phyloP scores from a whole-genome alignment of 2,797 vertebrate genomes.

The Scyliorhinus canicula region DNA sequence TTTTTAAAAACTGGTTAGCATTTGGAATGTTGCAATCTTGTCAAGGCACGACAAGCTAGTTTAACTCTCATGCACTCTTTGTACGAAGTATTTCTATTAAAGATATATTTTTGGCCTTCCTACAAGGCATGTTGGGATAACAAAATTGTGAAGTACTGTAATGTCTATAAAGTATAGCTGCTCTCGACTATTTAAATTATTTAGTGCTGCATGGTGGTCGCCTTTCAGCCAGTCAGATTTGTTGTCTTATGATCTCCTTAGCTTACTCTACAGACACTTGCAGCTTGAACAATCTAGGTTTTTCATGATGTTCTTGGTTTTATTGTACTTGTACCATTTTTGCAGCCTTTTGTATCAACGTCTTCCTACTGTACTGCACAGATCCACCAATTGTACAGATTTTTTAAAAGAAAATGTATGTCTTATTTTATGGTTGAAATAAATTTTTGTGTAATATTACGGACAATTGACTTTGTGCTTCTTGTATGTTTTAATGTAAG shows the following conservation, averaged over 20 bases:
- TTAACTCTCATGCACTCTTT: conserved; percentile 44
- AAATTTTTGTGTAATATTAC: conserved; percentile 34
- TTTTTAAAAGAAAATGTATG: conserved; percentile 69
- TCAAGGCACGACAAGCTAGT: conserved; percentile 48
- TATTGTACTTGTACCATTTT: conserved; percentile 62
- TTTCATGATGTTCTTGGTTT: conserved; percentile 55
- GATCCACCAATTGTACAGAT: conserved; percentile 96
- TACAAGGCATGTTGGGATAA: conserved; percentile 49
- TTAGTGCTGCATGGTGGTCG: conserved; percentile 54
- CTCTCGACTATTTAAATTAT: conserved; percentile 47
- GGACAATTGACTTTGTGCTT: background rate
- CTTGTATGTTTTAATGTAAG: background rate
- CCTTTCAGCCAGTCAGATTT: conserved; percentile 52
- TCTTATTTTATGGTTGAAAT: conserved; percentile 86
- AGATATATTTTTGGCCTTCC: conserved; percentile 42
- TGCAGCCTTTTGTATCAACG: conserved; percentile 78
- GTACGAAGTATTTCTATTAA: conserved; percentile 39
- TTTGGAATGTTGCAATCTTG: conserved; percentile 48
- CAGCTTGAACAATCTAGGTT: conserved; percentile 54
- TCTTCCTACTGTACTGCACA: conserved; percentile 98
- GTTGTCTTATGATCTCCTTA: conserved; percentile 45
- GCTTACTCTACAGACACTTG: conserved; percentile 60
- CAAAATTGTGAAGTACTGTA: conserved; percentile 68
- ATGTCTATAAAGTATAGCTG: conserved; percentile 58
- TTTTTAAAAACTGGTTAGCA: conserved; percentile 53